Evolutionary conservation across 2,113 vertebrate species (phyloP).

Genomic region (Indri indri): DNA sequence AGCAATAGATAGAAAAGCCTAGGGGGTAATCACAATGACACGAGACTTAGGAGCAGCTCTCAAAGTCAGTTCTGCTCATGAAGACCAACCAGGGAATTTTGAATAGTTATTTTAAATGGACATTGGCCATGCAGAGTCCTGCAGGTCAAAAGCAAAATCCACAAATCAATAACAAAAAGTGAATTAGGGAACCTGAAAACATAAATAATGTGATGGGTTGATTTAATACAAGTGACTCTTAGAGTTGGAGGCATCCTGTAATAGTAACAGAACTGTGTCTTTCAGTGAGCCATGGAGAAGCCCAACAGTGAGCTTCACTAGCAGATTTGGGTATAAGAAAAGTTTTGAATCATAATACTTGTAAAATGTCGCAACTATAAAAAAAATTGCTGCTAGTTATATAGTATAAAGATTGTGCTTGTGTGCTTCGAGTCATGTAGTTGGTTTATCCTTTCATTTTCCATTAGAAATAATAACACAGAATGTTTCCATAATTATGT

Average conservation of each 20-base stretch:
- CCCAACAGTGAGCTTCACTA: slow-evolving; percentile 13
- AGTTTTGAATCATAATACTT: slow-evolving; percentile 54
- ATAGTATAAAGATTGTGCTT: not conserved
- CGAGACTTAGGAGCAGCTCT: slow-evolving; percentile 17
- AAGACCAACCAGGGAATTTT: slow-evolving; percentile 67
- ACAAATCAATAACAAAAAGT: slow-evolving; percentile 78
- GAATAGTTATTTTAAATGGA: slow-evolving; percentile 69
- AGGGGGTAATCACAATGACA: slow-evolving; percentile 60
- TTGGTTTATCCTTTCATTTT: not conserved
- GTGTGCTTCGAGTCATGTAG: not conserved
- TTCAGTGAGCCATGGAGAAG: slow-evolving; percentile 34
- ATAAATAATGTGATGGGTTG: slow-evolving; percentile 66
- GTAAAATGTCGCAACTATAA: slow-evolving; percentile 21
- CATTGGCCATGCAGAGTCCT: slow-evolving; percentile 56
- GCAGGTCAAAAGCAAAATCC: slow-evolving; percentile 75
- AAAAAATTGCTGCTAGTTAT: not conserved
- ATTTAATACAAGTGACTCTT: slow-evolving; percentile 69
- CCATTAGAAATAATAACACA: not conserved
- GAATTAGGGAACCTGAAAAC: slow-evolving; percentile 73
- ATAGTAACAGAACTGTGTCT: slow-evolving; percentile 33
- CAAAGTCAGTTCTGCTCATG: slow-evolving; percentile 1
- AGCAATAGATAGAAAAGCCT: slow-evolving; percentile 64
- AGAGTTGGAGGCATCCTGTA: slow-evolving; percentile 47
- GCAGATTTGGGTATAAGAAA: slow-evolving; percentile 62
- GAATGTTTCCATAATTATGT: not conserved